Evolutionary conservation across 2,797 vertebrate genomes (phyloP).

Genomic region (Halcyon leucocephala): DNA sequence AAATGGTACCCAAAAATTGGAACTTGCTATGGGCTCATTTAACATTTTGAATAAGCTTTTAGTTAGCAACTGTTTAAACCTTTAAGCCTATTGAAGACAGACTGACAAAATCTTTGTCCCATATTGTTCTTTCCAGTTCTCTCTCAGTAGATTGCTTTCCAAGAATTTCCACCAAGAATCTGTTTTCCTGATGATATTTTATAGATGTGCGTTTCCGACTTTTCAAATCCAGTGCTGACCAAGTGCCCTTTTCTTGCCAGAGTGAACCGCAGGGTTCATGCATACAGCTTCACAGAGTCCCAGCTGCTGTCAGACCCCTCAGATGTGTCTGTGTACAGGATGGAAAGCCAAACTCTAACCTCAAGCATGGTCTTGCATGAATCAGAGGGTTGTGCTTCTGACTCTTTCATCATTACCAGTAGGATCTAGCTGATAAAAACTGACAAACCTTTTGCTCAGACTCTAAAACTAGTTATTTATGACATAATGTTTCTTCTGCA

Average conservation of each 20-base stretch:
- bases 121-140: background rate
- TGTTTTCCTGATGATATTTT: background rate
- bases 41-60: background rate
- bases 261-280: background rate
- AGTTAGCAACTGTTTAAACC: background rate
- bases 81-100: background rate
- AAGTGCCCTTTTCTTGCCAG: background rate
- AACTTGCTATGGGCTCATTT: background rate
- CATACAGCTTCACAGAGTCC: background rate
- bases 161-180: background rate
- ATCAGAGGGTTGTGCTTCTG: background rate
- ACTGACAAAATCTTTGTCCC: background rate
- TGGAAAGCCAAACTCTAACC: background rate
- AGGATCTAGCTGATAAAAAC: background rate
- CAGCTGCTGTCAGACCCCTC: background rate
- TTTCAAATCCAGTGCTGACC: background rate
- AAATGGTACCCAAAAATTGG: background rate
- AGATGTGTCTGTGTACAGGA: background rate
- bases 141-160: background rate
- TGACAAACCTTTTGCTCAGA: background rate
- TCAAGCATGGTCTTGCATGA: background rate
- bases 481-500: slow-evolving; percentile 29
- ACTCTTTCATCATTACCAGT: background rate
- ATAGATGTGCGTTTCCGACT: background rate
- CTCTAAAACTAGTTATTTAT: background rate